Evolutionary conservation across 2,797 vertebrate genomes (phyloP).

Genomic region (Cuniculus paca): DNA sequence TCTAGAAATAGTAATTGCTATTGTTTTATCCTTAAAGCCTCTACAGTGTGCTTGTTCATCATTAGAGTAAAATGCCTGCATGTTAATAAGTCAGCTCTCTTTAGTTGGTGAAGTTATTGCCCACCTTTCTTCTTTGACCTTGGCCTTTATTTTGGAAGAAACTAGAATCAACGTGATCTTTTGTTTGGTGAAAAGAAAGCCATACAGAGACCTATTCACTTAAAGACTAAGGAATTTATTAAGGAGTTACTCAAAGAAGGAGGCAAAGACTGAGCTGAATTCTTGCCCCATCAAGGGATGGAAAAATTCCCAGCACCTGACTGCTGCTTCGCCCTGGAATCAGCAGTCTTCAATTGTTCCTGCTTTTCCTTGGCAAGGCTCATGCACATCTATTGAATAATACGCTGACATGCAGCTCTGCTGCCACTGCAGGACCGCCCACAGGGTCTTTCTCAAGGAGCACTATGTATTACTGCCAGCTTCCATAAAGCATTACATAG

Average conservation of each 20-base stretch:
- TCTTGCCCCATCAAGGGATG: not conserved
- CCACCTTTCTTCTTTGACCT: not conserved
- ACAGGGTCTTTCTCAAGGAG: constrained; percentile 26
- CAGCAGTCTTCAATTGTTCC: not conserved
- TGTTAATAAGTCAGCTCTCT: not conserved
- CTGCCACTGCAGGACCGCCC: not conserved
- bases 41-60: not conserved
- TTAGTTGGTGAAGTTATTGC: not conserved
- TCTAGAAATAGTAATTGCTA: not conserved
- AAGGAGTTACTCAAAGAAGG: constrained; percentile 10
- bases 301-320: constrained; percentile 21
- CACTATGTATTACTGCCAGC: not conserved
- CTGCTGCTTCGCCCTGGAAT: not conserved
- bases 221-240: not conserved
- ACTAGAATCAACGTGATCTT: not conserved
- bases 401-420: constrained; percentile 3
- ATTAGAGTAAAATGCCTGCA: not conserved
- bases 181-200: constrained; percentile 34
- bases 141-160: not conserved
- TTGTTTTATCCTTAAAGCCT: not conserved
- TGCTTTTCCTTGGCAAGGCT: constrained; percentile 19
- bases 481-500: not conserved
- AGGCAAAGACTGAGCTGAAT: not conserved
- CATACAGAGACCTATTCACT: not conserved
- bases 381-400: not conserved